These are phyloP conservation scores for Acrobasis suavella DNA, from an alignment of 2,888 invertebrate species.

Conservation along the genomic window DNA sequence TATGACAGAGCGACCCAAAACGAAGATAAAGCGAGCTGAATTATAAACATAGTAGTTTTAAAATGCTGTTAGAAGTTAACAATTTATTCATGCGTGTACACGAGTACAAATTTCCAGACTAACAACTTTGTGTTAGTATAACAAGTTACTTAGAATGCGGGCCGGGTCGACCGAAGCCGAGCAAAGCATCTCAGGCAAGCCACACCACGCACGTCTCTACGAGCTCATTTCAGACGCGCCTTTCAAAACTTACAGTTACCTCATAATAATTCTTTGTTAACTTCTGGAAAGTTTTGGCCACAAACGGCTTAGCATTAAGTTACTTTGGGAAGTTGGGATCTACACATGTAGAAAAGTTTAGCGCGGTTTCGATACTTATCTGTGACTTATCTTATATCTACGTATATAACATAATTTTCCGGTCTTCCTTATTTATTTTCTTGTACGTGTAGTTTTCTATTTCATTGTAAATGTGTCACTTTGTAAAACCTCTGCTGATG, in stretches of 20 bases:
- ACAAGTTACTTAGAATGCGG: constrained; percentile 16
- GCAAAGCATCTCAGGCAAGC: not conserved
- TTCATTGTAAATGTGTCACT: no score
- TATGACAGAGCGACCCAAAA: no score
- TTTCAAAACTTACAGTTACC: constrained; percentile 10
- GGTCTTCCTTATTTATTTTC: no score
- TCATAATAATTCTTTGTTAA: constrained; percentile 10
- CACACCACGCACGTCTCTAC: not conserved
- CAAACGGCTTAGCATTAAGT: not conserved
- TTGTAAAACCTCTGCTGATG: no score
- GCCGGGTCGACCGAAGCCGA: not conserved
- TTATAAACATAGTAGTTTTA: no score
- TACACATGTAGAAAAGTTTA: not conserved
- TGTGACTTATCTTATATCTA: no score
- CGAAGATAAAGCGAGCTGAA: no score
- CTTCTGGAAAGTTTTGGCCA: constrained; percentile 6
- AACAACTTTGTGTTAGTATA: not conserved
- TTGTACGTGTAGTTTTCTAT: no score
- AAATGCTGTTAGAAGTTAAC: no score
- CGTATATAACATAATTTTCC: no score
- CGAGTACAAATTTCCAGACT: not conserved
- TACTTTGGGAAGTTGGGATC: not conserved
- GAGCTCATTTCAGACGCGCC: constrained; percentile 9
- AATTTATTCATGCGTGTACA: no score
- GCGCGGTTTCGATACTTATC: not conserved